Base-by-base conservation (phyloP, 1,140 invertebrate genomes). In the Panonychus citri region DNA sequence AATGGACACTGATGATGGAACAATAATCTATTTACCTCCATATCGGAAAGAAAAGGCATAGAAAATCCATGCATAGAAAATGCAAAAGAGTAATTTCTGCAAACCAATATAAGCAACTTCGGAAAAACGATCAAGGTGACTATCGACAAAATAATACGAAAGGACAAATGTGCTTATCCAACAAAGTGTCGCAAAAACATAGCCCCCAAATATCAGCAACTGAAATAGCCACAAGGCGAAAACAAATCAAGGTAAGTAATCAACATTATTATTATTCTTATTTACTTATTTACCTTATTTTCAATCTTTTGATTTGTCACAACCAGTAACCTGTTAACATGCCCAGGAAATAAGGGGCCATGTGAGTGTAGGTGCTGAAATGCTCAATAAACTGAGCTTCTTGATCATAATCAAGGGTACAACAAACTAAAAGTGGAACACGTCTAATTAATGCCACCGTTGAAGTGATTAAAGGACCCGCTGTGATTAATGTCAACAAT, bases 341-440 rank as follows among this genome's bases (percentile, higher is more conserved):
- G 7, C 62, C 62, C 4, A 62, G 55, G 24, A 59, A 62, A 39
- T 60, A 63, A 19, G 62, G 56, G 26, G 61, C 62, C 1, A 62
- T 19, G 37, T 63, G 62, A 40, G 59, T 62, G 49, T 62, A 63
- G 1, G 61, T 59, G 53, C 58, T 60, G 39, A 57, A 62, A 52
- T 63, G 43, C 7, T 46, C 43, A 4, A 24, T 10, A 46, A 46
- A 46, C n/a, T 21, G n/a, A 10, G n/a, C n/a, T 19, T 46, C 43
- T 21, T 46, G 43, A 19, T 46, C 43, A 19, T 46, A 46, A 46
- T 46, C 43, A 7, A 46, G 21, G 7, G 43, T 21, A 46, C 43
- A 46, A 24, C 43, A 46, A 24, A 19, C n/a, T 46, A 46, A 19
- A 24, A 46, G 43, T 10, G 43, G 43, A 46, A 24, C 21, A n/a